A percentile compares a stretch with the other conserved stretches of the same genome.
phyloP scores from a whole-genome alignment of 2,113 vertebrate genomes.

The Cephalophus harveyi region DNA sequence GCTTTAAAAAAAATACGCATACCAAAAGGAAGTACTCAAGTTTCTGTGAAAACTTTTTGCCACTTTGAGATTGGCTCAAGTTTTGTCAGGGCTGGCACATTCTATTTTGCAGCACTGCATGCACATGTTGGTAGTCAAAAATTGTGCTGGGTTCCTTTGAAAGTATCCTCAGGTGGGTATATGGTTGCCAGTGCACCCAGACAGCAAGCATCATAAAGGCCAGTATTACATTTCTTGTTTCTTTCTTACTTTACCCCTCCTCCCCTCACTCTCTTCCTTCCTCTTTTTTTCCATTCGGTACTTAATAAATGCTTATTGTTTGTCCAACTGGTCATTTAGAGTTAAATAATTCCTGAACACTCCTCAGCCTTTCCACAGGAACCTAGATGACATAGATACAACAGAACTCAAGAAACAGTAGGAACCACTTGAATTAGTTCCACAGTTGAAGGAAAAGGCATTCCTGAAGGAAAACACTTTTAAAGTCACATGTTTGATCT shows the following conservation, averaged over 20 bases:
- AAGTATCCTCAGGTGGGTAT: background rate
- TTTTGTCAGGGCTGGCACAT: background rate
- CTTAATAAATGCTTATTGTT: background rate
- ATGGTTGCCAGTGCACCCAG: background rate
- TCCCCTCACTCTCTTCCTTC: background rate
- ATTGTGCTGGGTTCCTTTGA: background rate
- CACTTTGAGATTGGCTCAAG: background rate
- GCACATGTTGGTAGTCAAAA: background rate
- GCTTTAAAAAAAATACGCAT: background rate
- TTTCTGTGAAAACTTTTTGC: background rate
- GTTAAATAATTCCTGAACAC: background rate
- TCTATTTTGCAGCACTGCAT: background rate
- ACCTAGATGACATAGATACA: rapidly evolving
- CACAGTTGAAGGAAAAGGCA: background rate
- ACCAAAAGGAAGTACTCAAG: background rate
- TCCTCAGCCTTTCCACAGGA: background rate
- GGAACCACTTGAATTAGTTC: slow-evolving; percentile 42
- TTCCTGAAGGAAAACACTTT: slow-evolving; percentile 26
- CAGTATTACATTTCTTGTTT: background rate
- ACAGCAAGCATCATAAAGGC: background rate
- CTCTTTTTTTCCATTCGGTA: background rate
- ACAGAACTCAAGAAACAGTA: background rate
- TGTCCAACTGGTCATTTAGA: background rate
- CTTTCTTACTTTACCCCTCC: background rate
- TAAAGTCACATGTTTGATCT: background rate